A percentile compares a stretch with the other conserved stretches of the same genome.
Evolutionary conservation across 2,797 vertebrate species (phyloP).

Genomic region (Margarornis squamiger): DNA sequence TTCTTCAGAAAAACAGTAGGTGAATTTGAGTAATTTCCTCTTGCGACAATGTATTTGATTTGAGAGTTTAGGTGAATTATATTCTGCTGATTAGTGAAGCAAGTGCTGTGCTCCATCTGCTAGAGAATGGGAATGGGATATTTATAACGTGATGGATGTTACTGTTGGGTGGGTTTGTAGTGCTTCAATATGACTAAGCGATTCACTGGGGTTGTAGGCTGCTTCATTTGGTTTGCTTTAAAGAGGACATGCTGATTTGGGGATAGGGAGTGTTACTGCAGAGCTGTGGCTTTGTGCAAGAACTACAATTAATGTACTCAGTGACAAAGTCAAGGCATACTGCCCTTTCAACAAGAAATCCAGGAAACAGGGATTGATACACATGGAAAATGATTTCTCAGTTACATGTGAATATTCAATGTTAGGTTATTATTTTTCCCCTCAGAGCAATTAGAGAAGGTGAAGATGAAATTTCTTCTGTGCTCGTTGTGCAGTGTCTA

Average conservation of each 20-base stretch:
- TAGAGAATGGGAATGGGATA: conserved; percentile 44
- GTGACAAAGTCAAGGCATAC: neutral
- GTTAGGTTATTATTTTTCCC: neutral
- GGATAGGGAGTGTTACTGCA: neutral
- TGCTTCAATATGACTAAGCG: neutral
- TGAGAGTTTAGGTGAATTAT: conserved; percentile 62
- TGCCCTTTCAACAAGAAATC: neutral
- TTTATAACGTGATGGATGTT: conserved; percentile 63
- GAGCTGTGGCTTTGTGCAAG: neutral
- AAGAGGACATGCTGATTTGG: neutral
- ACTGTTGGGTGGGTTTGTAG: conserved; percentile 39
- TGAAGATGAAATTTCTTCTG: neutral
- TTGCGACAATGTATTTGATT: neutral
- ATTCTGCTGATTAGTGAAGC: conserved; percentile 62
- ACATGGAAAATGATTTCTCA: neutral
- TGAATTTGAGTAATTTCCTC: conserved; percentile 48
- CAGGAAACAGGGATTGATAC: neutral
- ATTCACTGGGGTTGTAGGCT: neutral
- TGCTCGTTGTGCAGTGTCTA: fast-evolving
- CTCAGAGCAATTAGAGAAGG: neutral
- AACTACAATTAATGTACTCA: neutral
- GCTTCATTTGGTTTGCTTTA: neutral
- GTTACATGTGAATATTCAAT: neutral
- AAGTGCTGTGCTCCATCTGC: conserved; percentile 63
- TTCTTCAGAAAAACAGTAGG: conserved; percentile 23